These are phyloP conservation scores for Sylvia atricapilla DNA, from an alignment of 2,113 vertebrate genomes.

Conservation along the genomic window DNA sequence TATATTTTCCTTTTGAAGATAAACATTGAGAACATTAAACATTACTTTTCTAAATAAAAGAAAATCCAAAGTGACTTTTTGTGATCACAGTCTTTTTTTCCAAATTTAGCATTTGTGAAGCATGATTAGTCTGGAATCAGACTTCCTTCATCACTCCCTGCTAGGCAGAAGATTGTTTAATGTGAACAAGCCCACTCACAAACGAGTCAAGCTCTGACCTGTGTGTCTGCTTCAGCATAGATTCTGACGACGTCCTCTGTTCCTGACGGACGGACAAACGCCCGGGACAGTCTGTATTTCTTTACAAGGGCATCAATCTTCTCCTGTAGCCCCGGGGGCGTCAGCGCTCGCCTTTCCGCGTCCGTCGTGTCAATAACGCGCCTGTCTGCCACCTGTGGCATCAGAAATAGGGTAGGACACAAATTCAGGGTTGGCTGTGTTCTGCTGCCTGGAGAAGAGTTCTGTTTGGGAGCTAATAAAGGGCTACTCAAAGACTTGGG, in stretches of 20 bases:
- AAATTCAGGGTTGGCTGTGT: too few relatives aligned
- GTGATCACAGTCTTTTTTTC: not conserved
- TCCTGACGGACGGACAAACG: constrained; percentile 94
- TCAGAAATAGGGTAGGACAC: not conserved
- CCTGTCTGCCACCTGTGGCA: constrained; percentile 83
- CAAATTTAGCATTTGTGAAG: not conserved
- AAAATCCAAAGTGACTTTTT: not conserved
- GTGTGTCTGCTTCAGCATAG: constrained; percentile 91
- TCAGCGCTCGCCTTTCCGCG: constrained; percentile 82
- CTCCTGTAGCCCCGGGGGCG: constrained; percentile 86
- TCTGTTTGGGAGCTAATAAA: not conserved
- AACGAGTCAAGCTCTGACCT: constrained; percentile 71
- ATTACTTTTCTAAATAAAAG: not conserved
- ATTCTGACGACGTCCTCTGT: constrained; percentile 92
- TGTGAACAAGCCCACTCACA: not conserved
- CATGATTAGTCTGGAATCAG: not conserved
- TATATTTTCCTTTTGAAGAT: not conserved
- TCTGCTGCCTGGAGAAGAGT: not conserved
- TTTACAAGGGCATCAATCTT: constrained; percentile 79
- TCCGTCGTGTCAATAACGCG: constrained; percentile 85
- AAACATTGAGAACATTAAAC: not conserved
- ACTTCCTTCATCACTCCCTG: not conserved
- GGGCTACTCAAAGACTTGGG: not conserved
- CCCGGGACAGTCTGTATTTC: constrained; percentile 78
- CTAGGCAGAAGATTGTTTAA: not conserved